Evolutionary conservation across 2,888 invertebrate genomes (phyloP).

Genomic region (Idaea aversata): DNA sequence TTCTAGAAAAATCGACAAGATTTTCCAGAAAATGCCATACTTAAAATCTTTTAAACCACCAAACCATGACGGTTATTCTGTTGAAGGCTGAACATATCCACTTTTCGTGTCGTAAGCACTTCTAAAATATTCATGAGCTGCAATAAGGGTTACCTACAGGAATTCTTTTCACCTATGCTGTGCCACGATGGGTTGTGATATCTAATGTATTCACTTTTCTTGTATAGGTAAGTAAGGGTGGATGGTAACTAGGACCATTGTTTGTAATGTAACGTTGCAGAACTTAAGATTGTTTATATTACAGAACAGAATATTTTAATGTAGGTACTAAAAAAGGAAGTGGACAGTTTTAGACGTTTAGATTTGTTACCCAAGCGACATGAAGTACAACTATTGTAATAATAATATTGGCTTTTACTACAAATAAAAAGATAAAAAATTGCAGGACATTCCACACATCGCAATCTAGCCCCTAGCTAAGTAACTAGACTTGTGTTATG

Average conservation of each 20-base stretch:
- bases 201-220: conserved; percentile 68
- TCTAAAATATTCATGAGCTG: conserved; percentile 70
- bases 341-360: too few relatives aligned
- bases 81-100: conserved; percentile 44
- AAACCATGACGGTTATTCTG: conserved; percentile 30
- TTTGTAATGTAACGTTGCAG: neutral
- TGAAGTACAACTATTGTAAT: too few relatives aligned
- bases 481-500: too few relatives aligned
- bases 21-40: neutral
- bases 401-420: too few relatives aligned
- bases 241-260: neutral
- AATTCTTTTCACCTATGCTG: conserved; percentile 43
- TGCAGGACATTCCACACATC: too few relatives aligned
- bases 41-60: neutral
- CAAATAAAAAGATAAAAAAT: too few relatives aligned
- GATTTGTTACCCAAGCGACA: too few relatives aligned
- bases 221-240: conserved; percentile 27
- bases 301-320: too few relatives aligned
- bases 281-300: neutral
- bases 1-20: neutral
- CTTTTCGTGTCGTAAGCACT: conserved; percentile 51
- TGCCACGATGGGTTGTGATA: conserved; percentile 47
- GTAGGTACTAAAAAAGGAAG: too few relatives aligned
- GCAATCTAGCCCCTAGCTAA: too few relatives aligned
- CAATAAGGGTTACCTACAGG: conserved; percentile 48